A percentile compares a stretch with the other conserved stretches of the same genome.
phyloP scores from a whole-genome alignment of 2,888 invertebrate genomes.

The Apodemia mormo region DNA sequence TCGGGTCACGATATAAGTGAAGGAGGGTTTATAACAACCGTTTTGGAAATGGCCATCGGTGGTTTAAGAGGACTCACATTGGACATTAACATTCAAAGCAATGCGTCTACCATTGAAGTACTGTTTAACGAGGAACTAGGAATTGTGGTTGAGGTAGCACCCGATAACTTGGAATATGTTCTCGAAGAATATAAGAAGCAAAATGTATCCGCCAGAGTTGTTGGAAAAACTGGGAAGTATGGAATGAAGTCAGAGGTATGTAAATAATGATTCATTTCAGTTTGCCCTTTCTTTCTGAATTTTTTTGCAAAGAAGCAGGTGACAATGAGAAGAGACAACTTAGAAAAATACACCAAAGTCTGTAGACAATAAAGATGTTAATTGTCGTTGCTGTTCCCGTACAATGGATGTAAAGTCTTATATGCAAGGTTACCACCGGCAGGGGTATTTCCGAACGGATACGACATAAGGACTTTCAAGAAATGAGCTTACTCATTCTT shows the following conservation, averaged over 20 bases:
- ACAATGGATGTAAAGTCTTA: no score
- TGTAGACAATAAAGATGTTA: no score
- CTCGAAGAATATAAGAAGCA: constrained; percentile 82
- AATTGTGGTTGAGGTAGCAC: constrained; percentile 89
- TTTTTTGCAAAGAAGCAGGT: no score
- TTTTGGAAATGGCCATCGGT: constrained; percentile 98
- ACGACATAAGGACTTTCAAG: no score
- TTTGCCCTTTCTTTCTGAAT: no score
- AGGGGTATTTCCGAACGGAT: no score
- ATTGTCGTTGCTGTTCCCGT: no score
- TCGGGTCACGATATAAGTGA: constrained; percentile 98
- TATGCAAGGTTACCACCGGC: no score
- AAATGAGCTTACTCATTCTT: no score
- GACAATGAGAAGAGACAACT: no score
- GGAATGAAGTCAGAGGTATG: constrained; percentile 85
- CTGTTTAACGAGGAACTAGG: constrained; percentile 94
- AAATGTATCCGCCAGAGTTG: constrained; percentile 83
- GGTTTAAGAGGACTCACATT: constrained; percentile 91
- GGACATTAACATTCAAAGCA: constrained; percentile 72
- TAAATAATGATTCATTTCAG: not conserved
- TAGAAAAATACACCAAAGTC: no score
- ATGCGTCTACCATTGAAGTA: constrained; percentile 83
- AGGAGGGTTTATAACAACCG: constrained; percentile 94
- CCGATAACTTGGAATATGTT: constrained; percentile 79
- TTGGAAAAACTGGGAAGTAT: constrained; percentile 85